These are phyloP conservation scores for Aurelia aurita DNA, from an alignment of 30 jellyfish, hydroid and myxozoan species.

Conservation along the genomic window DNA sequence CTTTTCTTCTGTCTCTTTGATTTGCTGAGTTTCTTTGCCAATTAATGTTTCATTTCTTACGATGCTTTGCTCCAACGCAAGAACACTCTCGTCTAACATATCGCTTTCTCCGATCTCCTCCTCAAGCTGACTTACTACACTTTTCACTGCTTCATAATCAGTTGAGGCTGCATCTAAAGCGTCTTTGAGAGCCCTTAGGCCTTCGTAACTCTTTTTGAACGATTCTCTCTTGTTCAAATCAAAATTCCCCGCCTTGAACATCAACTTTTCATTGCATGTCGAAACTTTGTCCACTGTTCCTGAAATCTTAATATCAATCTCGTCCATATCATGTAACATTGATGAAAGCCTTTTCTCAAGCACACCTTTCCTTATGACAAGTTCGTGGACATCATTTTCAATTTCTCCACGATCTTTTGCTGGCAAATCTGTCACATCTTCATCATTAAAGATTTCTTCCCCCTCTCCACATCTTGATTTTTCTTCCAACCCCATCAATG, in stretches of 20 bases:
- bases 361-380: neutral
- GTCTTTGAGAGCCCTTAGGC: neutral
- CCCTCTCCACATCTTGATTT: neutral
- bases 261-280: too few relatives aligned
- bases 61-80: neutral
- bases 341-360: neutral
- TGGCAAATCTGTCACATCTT: neutral
- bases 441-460: neutral
- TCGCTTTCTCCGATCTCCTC: neutral
- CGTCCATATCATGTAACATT: neutral
- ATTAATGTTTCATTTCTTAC: constrained; percentile 6
- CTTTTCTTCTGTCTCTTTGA: neutral
- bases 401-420: neutral
- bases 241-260: too few relatives aligned
- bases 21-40: neutral
- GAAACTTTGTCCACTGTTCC: neutral
- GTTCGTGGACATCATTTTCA: neutral
- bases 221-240: neutral
- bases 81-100: constrained; percentile 18
- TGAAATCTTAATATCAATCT: neutral
- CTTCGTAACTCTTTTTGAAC: constrained; percentile 3
- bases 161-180: neutral
- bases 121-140: constrained; percentile 4
- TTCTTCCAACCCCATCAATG: neutral
- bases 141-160: constrained; percentile 35